Evolutionary conservation across 2,113 vertebrate species (phyloP).

Genomic region (Marmota flaviventris): DNA sequence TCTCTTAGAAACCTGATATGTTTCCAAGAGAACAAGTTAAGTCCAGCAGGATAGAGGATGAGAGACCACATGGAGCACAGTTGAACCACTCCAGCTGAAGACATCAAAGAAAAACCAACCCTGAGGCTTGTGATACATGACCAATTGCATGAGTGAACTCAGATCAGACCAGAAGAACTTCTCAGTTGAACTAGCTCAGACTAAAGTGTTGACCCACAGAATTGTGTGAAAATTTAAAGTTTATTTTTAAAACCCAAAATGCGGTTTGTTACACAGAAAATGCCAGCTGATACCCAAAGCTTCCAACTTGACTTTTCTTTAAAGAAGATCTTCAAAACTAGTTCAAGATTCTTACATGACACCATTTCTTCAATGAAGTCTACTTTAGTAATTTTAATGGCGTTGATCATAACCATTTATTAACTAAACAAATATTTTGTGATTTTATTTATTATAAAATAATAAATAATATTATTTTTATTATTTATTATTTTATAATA

Average conservation of each 20-base stretch:
- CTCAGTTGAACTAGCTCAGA: accelerated
- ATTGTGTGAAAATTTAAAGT: not conserved
- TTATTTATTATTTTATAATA: too few relatives aligned
- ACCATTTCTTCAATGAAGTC: not conserved
- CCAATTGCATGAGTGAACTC: not conserved
- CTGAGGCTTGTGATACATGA: not conserved
- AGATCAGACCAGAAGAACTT: not conserved
- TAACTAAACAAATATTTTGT: not conserved
- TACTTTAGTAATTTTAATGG: not conserved
- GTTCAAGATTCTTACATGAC: not conserved
- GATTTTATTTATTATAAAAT: too few relatives aligned
- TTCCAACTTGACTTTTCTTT: not conserved
- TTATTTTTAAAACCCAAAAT: not conserved
- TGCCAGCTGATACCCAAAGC: not conserved
- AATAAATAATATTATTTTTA: too few relatives aligned
- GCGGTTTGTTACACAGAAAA: not conserved
- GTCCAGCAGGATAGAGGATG: not conserved
- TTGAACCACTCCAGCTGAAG: not conserved
- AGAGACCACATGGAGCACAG: not conserved
- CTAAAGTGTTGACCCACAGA: not conserved
- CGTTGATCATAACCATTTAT: not conserved
- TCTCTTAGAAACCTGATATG: not conserved
- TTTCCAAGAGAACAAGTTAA: not conserved
- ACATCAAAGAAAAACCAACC: not conserved
- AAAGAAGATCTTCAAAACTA: not conserved